Base-by-base conservation (phyloP, 2,113 vertebrate species). In the Sinocyclocheilus grahami region DNA sequence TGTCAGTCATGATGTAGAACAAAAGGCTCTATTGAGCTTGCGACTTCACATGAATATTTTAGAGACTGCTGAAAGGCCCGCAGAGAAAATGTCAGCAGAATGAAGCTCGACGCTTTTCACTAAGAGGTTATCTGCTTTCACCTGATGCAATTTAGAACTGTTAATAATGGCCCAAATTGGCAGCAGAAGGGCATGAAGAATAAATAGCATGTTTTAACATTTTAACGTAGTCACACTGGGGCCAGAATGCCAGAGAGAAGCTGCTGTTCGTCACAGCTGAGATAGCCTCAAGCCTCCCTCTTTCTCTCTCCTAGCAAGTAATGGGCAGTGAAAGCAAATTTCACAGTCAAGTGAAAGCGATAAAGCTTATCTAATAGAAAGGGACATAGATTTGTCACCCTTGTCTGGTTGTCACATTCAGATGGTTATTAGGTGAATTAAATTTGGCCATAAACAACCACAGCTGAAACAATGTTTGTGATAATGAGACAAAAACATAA, bases 341-440 rank as follows among this genome's bases (percentile, higher is more conserved):
- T 87, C 86, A 87, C 88, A 89, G 83, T 84, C 69, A 69, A 79
- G 86, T 83, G 86, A 74, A 76, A 62, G 63, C 86, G 80, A 87
- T 87, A 78, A 81, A 76, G 88, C 84, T 84, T 71, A 84, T 87
- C 75, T 89, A 89, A 89, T 84, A 78, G 37, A 77, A 78, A 86
- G 58, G 37, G 76, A 86, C 84, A 87, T 53, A 46, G 46, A 62
- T 78, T 42, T 39, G 76, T 78, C 83, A 80, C 76, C 58, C 85
- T 39, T 74, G 46, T 77, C 78, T 75, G 80, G 37, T 80, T 60
- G 85, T 87, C 83, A 83, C 27, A 86, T 83, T 83, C 46, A 83
- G 39, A 87, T 22, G 42, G 65, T 82, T 87, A 87, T 85, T 83
- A 78, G 48, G 42, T 69, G 62, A 89, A 89, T 74, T 65, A 7